phyloP scores from a whole-genome alignment of 2,113 vertebrate species.

The Smithornis capensis region DNA sequence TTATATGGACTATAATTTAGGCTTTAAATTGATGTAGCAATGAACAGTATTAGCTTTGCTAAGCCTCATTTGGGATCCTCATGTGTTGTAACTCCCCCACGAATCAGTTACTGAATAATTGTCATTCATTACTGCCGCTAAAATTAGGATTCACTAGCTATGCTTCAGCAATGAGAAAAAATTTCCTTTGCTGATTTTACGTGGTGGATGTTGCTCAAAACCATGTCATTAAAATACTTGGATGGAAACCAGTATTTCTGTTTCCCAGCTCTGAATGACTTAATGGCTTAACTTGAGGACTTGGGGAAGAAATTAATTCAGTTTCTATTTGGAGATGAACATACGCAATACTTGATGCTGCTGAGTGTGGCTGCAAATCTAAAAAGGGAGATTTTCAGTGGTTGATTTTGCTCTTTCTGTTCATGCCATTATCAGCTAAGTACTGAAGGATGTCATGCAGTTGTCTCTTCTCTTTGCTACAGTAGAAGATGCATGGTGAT shows the following conservation, averaged over 20 bases:
- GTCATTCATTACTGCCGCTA: neutral
- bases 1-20: slow-evolving; percentile 6
- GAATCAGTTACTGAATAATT: neutral
- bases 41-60: neutral
- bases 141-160: neutral
- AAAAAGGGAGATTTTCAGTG: neutral
- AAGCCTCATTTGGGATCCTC: neutral
- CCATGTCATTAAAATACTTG: neutral
- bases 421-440: neutral
- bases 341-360: neutral
- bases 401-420: neutral
- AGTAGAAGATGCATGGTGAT: neutral
- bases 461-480: neutral
- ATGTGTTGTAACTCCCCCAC: neutral
- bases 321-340: neutral
- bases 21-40: neutral
- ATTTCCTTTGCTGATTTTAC: neutral
- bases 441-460: neutral
- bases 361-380: neutral
- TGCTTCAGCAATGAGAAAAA: neutral
- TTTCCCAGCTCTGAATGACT: neutral
- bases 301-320: neutral
- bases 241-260: neutral
- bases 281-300: neutral
- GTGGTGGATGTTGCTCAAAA: neutral